Conservation (phyloP, 1,140 invertebrate species). For the Hermatobates lingyangjiaoensis region DNA sequence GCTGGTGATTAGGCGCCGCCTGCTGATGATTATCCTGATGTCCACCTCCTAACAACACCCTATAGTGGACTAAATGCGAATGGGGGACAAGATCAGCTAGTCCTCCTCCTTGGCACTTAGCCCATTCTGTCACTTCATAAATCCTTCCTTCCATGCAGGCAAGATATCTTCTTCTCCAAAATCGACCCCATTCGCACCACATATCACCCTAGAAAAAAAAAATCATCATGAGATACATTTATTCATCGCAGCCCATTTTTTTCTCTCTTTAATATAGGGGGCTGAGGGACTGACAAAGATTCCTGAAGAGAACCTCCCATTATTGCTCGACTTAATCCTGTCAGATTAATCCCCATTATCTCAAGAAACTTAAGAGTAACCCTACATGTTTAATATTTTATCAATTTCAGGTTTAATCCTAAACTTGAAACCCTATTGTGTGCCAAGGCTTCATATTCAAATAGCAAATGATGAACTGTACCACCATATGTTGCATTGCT, state of each 20-base stretch:
- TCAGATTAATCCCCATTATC: too few species aligned
- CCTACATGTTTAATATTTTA: too few species aligned
- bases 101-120: constrained; percentile 72
- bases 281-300: not conserved
- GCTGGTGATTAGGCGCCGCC: too few species aligned
- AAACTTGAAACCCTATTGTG: too few species aligned
- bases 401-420: too few species aligned
- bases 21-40: constrained; percentile 29
- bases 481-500: too few species aligned
- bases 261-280: not conserved
- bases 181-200: constrained; percentile 76
- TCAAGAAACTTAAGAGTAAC: too few species aligned
- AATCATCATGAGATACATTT: not conserved
- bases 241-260: not conserved
- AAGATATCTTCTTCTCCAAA: constrained; percentile 86
- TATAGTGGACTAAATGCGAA: constrained; percentile 77
- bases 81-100: constrained; percentile 62
- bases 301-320: not conserved
- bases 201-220: constrained; percentile 61
- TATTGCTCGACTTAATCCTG: too few species aligned
- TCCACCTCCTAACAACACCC: constrained; percentile 55
- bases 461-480: too few species aligned
- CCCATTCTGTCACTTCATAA: constrained; percentile 91
- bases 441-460: too few species aligned
- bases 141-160: constrained; percentile 90